These are phyloP conservation scores for Elgaria multicarinata DNA, from an alignment of 2,113 vertebrate genomes.

Conservation along the genomic window DNA sequence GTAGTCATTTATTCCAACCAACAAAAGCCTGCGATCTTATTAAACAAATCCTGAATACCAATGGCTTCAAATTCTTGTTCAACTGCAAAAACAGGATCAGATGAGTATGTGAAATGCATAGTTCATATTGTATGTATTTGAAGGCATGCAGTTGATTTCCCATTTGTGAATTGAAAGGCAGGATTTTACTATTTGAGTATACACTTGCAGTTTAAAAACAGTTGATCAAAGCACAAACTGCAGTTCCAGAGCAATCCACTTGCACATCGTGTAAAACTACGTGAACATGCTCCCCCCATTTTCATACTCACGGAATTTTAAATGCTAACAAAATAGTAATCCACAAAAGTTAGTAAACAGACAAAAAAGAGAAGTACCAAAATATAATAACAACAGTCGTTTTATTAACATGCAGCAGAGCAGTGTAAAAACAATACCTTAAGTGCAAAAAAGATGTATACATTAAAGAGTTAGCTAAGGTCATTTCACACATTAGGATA, in stretches of 20 bases:
- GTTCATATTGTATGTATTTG: not conserved
- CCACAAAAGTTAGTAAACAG: conserved; percentile 56
- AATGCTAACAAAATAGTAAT: conserved; percentile 49
- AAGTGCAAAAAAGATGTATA: conserved; percentile 39
- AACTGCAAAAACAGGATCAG: not conserved
- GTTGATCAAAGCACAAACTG: not conserved
- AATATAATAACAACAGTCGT: conserved; percentile 21
- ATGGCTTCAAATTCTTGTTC: not conserved
- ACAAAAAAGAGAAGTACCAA: conserved; percentile 35
- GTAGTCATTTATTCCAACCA: conserved; percentile 8
- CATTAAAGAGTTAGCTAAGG: conserved; percentile 59
- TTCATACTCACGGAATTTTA: conserved; percentile 40
- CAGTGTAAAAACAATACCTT: conserved; percentile 53
- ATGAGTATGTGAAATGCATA: not conserved
- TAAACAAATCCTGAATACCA: not conserved
- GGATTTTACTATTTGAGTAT: conserved; percentile 3
- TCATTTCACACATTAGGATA: conserved; percentile 54
- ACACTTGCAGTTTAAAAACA: conserved; percentile 11
- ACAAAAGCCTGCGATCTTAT: not conserved
- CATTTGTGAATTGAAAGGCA: not conserved
- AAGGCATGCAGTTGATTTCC: not conserved
- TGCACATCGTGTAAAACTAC: conserved; percentile 17
- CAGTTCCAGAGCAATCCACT: conserved; percentile 7
- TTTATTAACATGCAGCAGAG: conserved; percentile 62
- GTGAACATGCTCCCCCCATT: conserved; percentile 50